A percentile compares a stretch with the other conserved stretches of the same genome.
These are phyloP conservation scores for Odiellus spinosus DNA, from an alignment of 2,888 invertebrate species.

Conservation along the genomic window DNA sequence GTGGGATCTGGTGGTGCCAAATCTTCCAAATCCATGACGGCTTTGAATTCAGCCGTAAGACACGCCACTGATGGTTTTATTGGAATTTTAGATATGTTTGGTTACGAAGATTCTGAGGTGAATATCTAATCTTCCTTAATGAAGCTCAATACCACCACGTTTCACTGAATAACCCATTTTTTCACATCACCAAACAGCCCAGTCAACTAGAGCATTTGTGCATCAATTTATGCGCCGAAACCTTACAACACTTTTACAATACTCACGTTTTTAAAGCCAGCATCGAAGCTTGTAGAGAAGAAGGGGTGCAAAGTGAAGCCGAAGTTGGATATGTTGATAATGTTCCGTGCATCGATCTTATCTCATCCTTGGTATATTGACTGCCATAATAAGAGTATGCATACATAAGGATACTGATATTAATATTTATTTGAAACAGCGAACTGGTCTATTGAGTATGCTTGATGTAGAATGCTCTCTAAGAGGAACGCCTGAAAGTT, in stretches of 20 bases:
- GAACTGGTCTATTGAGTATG: slow-evolving; percentile 78
- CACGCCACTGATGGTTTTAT: slow-evolving; percentile 90
- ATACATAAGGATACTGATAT: too few relatives aligned
- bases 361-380: slow-evolving; percentile 56
- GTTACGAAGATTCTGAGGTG: slow-evolving; percentile 75
- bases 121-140: slow-evolving; percentile 6
- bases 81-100: slow-evolving; percentile 91
- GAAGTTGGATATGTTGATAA: slow-evolving; percentile 89
- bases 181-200: slow-evolving; percentile 40
- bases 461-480: slow-evolving; percentile 81
- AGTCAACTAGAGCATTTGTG: slow-evolving; percentile 83
- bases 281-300: slow-evolving; percentile 81
- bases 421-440: slow-evolving; percentile 30
- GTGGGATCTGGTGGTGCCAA: slow-evolving; percentile 52
- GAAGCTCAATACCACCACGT: not conserved
- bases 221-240: slow-evolving; percentile 88
- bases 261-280: slow-evolving; percentile 90
- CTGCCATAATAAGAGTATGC: too few relatives aligned
- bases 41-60: slow-evolving; percentile 74
- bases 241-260: slow-evolving; percentile 95
- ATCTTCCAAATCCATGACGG: slow-evolving; percentile 64
- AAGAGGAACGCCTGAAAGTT: slow-evolving; percentile 58
- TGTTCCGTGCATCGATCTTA: slow-evolving; percentile 86
- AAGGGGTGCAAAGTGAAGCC: slow-evolving; percentile 73
- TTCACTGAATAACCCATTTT: too few relatives aligned